phyloP scores from a whole-genome alignment of 2,888 invertebrate species.

The Smittia sp. region DNA sequence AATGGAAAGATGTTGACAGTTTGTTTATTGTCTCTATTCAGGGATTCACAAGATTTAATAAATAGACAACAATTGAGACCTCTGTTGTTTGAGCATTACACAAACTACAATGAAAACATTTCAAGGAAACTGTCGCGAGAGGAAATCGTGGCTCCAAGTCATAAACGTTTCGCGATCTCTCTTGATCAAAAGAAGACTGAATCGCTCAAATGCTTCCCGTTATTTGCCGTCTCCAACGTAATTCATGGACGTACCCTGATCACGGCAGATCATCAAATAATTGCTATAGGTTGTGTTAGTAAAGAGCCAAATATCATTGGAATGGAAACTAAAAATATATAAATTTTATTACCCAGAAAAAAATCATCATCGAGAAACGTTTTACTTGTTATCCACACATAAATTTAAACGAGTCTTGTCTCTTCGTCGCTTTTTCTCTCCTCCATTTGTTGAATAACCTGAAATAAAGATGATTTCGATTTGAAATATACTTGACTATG shows the following conservation, averaged over 20 bases:
- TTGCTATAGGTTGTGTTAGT: constrained; percentile 1
- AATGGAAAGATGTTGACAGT: too few species aligned
- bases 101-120: too few species aligned
- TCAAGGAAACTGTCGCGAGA: too few species aligned
- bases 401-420: constrained; percentile 21
- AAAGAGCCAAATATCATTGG: constrained; percentile 34
- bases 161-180: too few species aligned
- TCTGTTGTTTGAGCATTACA: too few species aligned
- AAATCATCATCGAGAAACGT: background rate
- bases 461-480: constrained; percentile 36
- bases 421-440: background rate
- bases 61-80: too few species aligned
- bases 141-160: too few species aligned
- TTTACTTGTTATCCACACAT: constrained; percentile 38
- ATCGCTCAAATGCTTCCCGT: too few species aligned
- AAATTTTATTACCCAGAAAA: constrained; percentile 33
- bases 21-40: too few species aligned
- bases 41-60: too few species aligned
- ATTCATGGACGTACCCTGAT: too few species aligned
- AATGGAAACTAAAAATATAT: constrained; percentile 35
- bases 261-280: background rate
- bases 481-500: constrained; percentile 24
- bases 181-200: too few species aligned
- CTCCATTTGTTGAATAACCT: constrained; percentile 29
- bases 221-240: background rate